Evolutionary conservation across 2,888 invertebrate genomes (phyloP).

Genomic region (Brachynemurus nebulosus): DNA sequence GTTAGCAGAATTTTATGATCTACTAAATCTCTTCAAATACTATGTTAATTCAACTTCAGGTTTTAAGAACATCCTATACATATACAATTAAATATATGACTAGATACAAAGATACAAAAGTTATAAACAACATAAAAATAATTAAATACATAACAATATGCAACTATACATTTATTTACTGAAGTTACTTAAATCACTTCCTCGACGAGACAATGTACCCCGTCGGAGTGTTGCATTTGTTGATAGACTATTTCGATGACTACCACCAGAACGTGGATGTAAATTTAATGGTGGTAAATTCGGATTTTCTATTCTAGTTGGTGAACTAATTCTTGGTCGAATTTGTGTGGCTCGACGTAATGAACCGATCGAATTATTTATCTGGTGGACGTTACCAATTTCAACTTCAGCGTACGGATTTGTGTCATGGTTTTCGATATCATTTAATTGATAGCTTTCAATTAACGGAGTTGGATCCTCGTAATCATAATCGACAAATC

Average conservation of each 20-base stretch:
- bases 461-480: conserved; percentile 65
- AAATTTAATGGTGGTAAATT: conserved; percentile 67
- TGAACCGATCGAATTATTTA: conserved; percentile 27
- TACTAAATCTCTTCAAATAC: too few relatives aligned
- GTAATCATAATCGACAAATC: conserved; percentile 68
- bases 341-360: conserved; percentile 27
- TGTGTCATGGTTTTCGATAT: conserved; percentile 36
- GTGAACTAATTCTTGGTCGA: conserved; percentile 62
- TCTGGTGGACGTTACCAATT: conserved; percentile 10
- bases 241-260: background rate
- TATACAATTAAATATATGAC: too few relatives aligned
- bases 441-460: conserved; percentile 53
- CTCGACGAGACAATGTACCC: conserved; percentile 13
- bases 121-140: too few relatives aligned
- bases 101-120: too few relatives aligned
- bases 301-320: conserved; percentile 69
- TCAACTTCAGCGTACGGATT: conserved; percentile 24
- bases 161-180: conserved; percentile 10
- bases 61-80: too few relatives aligned
- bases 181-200: conserved; percentile 13
- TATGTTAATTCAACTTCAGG: too few relatives aligned
- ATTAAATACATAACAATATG: too few relatives aligned
- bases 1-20: too few relatives aligned
- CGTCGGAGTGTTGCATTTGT: conserved; percentile 10
- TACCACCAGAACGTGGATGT: conserved; percentile 30